phyloP scores from a whole-genome alignment of 2,888 invertebrate genomes.

The Anarsia innoxiella region DNA sequence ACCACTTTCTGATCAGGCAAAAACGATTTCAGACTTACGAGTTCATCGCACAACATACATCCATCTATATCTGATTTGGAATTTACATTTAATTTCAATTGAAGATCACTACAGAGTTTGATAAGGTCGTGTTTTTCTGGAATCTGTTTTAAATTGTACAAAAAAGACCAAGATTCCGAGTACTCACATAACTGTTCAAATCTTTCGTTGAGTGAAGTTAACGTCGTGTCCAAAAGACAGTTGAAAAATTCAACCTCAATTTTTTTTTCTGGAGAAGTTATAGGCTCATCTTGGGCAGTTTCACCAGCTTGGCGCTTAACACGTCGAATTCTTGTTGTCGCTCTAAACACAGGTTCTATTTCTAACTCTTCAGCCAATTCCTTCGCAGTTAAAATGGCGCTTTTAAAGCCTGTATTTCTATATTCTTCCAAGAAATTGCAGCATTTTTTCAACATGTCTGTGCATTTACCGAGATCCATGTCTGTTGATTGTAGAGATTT shows the following conservation, averaged over 20 bases:
- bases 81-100: slow-evolving; percentile 19
- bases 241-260: slow-evolving; percentile 21
- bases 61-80: slow-evolving; percentile 15
- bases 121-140: slow-evolving; percentile 18
- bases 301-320: slow-evolving; percentile 28
- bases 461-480: slow-evolving; percentile 17
- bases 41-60: slow-evolving; percentile 17
- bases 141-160: slow-evolving; percentile 21
- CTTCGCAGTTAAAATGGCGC: slow-evolving; percentile 16
- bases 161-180: slow-evolving; percentile 22
- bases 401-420: slow-evolving; percentile 13
- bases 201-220: slow-evolving; percentile 22
- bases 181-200: slow-evolving; percentile 22
- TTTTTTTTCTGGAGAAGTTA: slow-evolving; percentile 20
- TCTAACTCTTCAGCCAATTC: slow-evolving; percentile 26
- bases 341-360: slow-evolving; percentile 27
- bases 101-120: slow-evolving; percentile 22
- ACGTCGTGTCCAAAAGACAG: slow-evolving; percentile 19
- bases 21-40: slow-evolving; percentile 19
- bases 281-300: slow-evolving; percentile 25
- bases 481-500: slow-evolving; percentile 18
- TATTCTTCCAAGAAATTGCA: slow-evolving; percentile 27
- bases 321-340: slow-evolving; percentile 24
- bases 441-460: slow-evolving; percentile 21
- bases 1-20: slow-evolving; percentile 16